Evolutionary conservation across 2,888 invertebrate genomes (phyloP).

Genomic region (Eupelmus urozonus): DNA sequence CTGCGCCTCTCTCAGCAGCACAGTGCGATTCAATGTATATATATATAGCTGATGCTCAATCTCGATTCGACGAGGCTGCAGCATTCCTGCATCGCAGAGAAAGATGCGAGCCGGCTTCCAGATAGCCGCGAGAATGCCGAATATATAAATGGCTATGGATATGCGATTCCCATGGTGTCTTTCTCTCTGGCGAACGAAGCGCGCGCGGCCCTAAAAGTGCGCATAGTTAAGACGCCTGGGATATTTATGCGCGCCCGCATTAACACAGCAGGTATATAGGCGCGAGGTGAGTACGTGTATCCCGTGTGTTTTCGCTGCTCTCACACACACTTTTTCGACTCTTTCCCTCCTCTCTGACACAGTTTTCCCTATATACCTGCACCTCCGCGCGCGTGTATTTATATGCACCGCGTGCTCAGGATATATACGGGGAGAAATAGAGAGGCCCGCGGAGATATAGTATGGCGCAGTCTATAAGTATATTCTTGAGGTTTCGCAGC

Average conservation of each 20-base stretch:
- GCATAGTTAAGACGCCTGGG: slow-evolving; percentile 15
- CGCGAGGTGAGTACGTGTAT: no score
- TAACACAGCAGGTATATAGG: neutral
- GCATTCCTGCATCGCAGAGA: neutral
- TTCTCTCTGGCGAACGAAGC: neutral
- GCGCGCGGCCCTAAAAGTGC: no score
- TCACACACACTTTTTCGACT: neutral
- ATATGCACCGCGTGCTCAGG: neutral
- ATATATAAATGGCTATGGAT: no score
- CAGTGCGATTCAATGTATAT: no score
- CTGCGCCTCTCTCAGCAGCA: neutral
- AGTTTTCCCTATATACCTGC: neutral
- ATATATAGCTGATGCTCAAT: neutral
- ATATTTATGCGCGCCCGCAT: slow-evolving; percentile 46
- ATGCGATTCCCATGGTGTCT: neutral
- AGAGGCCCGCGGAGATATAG: no score
- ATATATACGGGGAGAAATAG: slow-evolving; percentile 13
- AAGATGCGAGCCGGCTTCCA: neutral
- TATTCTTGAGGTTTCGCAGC: slow-evolving; percentile 36
- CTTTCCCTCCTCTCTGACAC: neutral
- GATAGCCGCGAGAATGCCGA: no score
- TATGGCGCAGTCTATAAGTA: neutral
- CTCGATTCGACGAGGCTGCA: neutral
- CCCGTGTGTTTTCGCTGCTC: neutral
- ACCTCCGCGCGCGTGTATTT: neutral